These are phyloP conservation scores for Trisateles emortualis DNA, from an alignment of 2,888 invertebrate genomes.

Conservation along the genomic window DNA sequence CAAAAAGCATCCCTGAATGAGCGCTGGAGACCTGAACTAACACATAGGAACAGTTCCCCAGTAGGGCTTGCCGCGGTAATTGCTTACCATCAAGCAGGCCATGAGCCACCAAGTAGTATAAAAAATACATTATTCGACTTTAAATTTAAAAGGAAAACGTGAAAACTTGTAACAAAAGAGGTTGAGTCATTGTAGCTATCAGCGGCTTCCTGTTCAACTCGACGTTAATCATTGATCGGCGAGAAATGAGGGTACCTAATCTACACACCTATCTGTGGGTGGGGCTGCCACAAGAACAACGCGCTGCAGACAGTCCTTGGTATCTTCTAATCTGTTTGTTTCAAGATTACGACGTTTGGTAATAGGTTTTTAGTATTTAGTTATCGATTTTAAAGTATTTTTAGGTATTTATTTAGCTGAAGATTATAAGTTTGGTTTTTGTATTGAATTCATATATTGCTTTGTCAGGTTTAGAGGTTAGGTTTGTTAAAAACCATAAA, in stretches of 20 bases:
- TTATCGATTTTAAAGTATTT: not conserved
- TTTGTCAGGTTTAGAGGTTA: too few species aligned
- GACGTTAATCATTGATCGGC: constrained; percentile 57
- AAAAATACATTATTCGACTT: not conserved
- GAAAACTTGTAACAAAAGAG: constrained; percentile 48
- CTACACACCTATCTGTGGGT: constrained; percentile 46
- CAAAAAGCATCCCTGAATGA: too few species aligned
- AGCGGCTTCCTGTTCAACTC: constrained; percentile 58
- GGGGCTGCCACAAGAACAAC: constrained; percentile 20
- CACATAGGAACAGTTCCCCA: too few species aligned
- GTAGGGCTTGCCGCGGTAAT: too few species aligned
- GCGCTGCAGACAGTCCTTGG: constrained; percentile 17
- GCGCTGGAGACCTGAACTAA: too few species aligned
- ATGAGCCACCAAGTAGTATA: too few species aligned
- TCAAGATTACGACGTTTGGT: constrained; percentile 14
- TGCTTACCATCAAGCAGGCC: too few species aligned
- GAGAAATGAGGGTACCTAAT: constrained; percentile 65
- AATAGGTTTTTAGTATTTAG: not conserved
- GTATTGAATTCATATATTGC: too few species aligned
- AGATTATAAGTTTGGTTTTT: too few species aligned
- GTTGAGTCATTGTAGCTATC: constrained; percentile 67
- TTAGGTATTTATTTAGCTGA: not conserved
- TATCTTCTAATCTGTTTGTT: constrained; percentile 12
- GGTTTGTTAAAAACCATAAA: too few species aligned
- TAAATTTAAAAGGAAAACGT: not conserved